These are phyloP conservation scores for Acanthoscelides obtectus DNA, from an alignment of 2,888 invertebrate genomes.

Conservation along the genomic window DNA sequence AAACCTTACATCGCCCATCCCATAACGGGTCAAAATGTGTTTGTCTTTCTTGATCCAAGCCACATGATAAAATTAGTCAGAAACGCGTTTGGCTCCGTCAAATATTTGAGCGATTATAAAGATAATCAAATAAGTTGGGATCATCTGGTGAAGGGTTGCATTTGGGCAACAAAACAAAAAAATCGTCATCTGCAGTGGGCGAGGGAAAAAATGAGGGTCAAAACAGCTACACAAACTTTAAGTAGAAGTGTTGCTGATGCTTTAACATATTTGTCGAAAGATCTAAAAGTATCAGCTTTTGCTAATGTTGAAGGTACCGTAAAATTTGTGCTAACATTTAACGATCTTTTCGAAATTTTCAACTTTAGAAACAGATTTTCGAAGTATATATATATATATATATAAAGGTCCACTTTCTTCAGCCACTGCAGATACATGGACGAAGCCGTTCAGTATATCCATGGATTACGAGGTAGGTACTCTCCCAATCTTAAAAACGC, in stretches of 20 bases:
- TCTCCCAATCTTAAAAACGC: constrained; percentile 1
- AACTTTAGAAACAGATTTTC: constrained; percentile 14
- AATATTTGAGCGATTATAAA: constrained; percentile 13
- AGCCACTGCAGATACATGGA: constrained; percentile 6
- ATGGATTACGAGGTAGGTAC: constrained; percentile 10
- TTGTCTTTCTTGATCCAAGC: constrained; percentile 22
- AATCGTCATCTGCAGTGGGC: constrained; percentile 9
- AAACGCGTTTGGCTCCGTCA: constrained; percentile 20
- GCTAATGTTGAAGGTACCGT: constrained; percentile 9
- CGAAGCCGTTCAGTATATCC: constrained; percentile 11
- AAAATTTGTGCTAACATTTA: constrained; percentile 12
- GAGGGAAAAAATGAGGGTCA: constrained; percentile 24
- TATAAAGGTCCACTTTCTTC: constrained; percentile 8
- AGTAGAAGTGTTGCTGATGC: constrained; percentile 17
- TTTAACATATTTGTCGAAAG: constrained; percentile 9
- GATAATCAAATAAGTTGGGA: constrained; percentile 20
- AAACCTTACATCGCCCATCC: constrained; percentile 7
- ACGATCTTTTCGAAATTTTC: constrained; percentile 14
- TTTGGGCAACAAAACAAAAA: constrained; percentile 11
- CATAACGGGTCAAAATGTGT: constrained; percentile 15
- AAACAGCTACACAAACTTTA: constrained; percentile 13
- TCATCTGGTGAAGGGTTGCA: constrained; percentile 11
- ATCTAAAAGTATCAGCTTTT: constrained; percentile 9
- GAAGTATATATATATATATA: constrained; percentile 10
- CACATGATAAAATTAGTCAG: constrained; percentile 30